These are phyloP conservation scores for Argynnis bischoffii DNA, from an alignment of 2,888 invertebrate species.

Conservation along the genomic window DNA sequence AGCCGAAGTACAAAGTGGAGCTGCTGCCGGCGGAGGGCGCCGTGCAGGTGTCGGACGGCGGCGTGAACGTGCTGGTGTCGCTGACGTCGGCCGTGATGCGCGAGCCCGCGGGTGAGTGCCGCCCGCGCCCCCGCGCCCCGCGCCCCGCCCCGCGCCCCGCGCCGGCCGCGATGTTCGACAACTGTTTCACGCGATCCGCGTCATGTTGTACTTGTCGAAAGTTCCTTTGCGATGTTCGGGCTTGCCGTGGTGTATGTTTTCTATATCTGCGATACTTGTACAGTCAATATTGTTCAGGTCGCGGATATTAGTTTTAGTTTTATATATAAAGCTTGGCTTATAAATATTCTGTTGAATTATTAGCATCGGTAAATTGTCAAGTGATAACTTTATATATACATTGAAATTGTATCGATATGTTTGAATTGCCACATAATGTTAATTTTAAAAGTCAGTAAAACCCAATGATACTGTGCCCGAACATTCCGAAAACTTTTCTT, in stretches of 20 bases:
- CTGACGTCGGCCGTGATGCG: conserved; percentile 97
- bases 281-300: conserved; percentile 3
- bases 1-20: conserved; percentile 89
- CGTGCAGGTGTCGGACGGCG: conserved; percentile 90
- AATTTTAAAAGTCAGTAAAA: conserved; percentile 14
- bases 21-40: conserved; percentile 93
- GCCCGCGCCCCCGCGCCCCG: not conserved
- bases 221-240: conserved; percentile 22
- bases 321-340: not conserved
- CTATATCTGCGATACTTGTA: conserved; percentile 6
- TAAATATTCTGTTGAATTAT: not conserved
- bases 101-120: conserved; percentile 85
- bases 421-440: not conserved
- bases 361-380: not conserved
- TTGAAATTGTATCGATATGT: too few relatives aligned
- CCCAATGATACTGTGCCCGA: conserved; percentile 58
- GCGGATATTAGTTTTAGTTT: not conserved
- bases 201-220: not conserved
- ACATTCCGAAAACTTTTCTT: conserved; percentile 18
- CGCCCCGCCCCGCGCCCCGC: conserved; percentile 11
- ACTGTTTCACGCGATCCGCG: conserved; percentile 16
- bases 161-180: conserved; percentile 28
- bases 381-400: not conserved
- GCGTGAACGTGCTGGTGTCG: conserved; percentile 91
- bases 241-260: not conserved